Evolutionary conservation across 2,113 vertebrate species (phyloP), one percentile per base, ranked within the genome.

Genomic region (Chauna torquata): DNA sequence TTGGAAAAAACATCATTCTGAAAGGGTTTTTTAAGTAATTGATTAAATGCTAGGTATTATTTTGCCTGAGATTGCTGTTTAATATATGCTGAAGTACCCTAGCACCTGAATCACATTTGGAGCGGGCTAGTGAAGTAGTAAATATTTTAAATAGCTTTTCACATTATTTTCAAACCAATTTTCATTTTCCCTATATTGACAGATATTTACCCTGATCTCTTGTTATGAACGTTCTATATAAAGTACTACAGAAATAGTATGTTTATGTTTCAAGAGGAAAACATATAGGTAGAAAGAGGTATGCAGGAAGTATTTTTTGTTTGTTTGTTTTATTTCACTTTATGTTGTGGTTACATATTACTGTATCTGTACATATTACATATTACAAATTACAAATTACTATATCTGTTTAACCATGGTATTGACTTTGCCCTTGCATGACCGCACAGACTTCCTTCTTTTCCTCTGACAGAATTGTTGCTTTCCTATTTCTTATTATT

Each of bases 271-370:
- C 16, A 49, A 16, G 66, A 79, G 7, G 24, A 75, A 92, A 59
- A 7, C 9, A 17, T 28, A 42, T 15, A 36, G 17, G 28, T 14
- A 40, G 15, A 75, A 79, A 83, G 23, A 81, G 4, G 3, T 47
- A 13, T 64, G 36, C n/a, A 25, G 27, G 77, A 25, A 13, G 4
- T 45, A 32, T 52, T 71, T 87, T 82, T 78, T 42, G 42, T 42
- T 42, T 42, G 42, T 77, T 16, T 12, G 32, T 32, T 78, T 74
- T 71, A 50, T 82, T 92, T 92, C 42, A n/a, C 3, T 34, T 86
- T 40, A 11, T 58, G 16, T 44, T 66, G 42, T 0, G 1, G 4
- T 34, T 1, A 1, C 49, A 36, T 55, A 32, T 64, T 49, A 36
- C 44, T 64, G 6, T n/a, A n/a, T n/a, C n/a, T n/a, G n/a, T n/a